Evolutionary conservation across 2,888 invertebrate genomes (phyloP).

Genomic region (Mystacides longicornis): DNA sequence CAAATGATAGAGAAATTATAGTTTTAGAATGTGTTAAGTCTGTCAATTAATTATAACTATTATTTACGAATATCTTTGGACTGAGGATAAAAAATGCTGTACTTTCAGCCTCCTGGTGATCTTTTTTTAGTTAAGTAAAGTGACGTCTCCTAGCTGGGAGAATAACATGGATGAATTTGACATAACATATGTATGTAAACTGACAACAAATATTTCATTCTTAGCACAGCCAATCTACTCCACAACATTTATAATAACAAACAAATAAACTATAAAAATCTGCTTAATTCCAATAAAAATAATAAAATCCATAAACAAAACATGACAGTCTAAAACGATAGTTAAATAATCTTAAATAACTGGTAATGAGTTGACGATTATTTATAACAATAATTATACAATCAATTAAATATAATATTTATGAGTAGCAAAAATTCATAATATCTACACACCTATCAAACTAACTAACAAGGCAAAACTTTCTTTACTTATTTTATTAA

Average conservation of each 20-base stretch:
- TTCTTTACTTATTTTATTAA: conserved; percentile 25
- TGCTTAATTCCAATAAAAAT: background rate
- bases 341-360: conserved; percentile 13
- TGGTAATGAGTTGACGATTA: conserved; percentile 2
- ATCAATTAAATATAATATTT: conserved; percentile 7
- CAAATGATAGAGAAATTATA: too few species aligned
- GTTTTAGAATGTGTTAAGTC: too few species aligned
- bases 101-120: too few species aligned
- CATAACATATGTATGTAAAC: too few species aligned
- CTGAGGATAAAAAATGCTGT: too few species aligned
- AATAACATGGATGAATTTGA: too few species aligned
- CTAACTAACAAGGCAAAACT: conserved; percentile 27
- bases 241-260: background rate
- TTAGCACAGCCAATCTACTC: background rate
- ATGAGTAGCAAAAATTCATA: conserved; percentile 21
- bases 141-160: too few species aligned
- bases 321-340: conserved; percentile 6
- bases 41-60: too few species aligned
- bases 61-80: too few species aligned
- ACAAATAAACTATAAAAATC: background rate
- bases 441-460: conserved; percentile 22
- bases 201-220: too few species aligned
- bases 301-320: conserved; percentile 2
- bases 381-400: conserved; percentile 5
- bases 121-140: too few species aligned